phyloP scores from a whole-genome alignment of 2,113 vertebrate genomes.

The Eira barbara region DNA sequence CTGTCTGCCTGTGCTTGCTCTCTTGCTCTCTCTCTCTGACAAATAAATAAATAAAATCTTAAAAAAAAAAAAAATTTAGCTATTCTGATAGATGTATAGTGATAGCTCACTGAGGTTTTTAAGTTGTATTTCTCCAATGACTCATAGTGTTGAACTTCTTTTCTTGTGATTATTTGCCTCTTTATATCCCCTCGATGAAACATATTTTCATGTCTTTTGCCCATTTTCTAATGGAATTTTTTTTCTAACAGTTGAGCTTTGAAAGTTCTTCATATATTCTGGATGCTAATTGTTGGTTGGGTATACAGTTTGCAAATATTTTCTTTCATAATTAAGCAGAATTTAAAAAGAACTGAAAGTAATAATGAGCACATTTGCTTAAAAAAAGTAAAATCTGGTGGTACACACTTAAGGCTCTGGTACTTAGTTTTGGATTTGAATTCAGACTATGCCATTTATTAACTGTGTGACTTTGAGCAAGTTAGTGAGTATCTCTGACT shows the following conservation, averaged over 20 bases:
- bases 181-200: not conserved
- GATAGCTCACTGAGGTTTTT: not conserved
- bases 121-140: conserved; percentile 5
- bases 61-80: not conserved
- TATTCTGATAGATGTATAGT: not conserved
- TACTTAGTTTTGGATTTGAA: not conserved
- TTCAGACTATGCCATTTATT: not conserved
- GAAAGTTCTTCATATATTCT: conserved; percentile 15
- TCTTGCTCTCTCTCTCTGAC: too few relatives aligned
- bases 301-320: not conserved
- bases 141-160: not conserved
- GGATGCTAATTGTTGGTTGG: not conserved
- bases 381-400: not conserved
- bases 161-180: not conserved
- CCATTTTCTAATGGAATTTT: not conserved
- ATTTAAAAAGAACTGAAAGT: conserved; percentile 23
- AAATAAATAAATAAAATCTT: too few relatives aligned
- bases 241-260: not conserved
- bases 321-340: not conserved
- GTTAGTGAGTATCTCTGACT: not conserved
- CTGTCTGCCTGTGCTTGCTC: too few relatives aligned
- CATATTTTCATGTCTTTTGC: not conserved
- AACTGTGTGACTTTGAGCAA: not conserved
- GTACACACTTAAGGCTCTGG: not conserved
- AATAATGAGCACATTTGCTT: not conserved